A percentile compares a stretch with the other conserved stretches of the same genome.
Evolutionary conservation across 2,113 vertebrate genomes (phyloP).

Genomic region (Theristicus caerulescens): DNA sequence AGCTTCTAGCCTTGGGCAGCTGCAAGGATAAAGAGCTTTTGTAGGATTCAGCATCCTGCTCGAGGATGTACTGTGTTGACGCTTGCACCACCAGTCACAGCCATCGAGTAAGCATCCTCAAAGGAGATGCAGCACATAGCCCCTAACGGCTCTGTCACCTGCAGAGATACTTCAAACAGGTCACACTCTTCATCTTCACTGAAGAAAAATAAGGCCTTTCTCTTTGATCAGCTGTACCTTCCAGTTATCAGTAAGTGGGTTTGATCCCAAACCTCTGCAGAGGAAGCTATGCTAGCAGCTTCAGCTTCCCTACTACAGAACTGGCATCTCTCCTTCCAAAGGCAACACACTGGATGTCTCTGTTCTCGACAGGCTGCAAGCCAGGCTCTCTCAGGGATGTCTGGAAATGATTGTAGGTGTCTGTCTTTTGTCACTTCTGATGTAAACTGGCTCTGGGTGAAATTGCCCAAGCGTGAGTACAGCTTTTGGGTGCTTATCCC

Average conservation of each 20-base stretch:
- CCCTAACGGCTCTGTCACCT: background rate
- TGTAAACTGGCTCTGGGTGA: constrained; percentile 4
- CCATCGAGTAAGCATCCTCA: background rate
- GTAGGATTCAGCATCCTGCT: background rate
- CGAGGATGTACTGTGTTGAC: background rate
- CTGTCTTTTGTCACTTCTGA: constrained; percentile 22
- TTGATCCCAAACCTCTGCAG: background rate
- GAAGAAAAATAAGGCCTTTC: background rate
- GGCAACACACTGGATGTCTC: background rate
- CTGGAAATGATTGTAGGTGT: background rate
- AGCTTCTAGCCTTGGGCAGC: background rate
- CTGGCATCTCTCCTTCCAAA: background rate
- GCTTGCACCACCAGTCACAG: background rate
- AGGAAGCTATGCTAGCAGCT: background rate
- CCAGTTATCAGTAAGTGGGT: background rate
- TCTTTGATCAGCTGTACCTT: background rate
- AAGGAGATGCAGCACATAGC: background rate
- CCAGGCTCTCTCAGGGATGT: background rate
- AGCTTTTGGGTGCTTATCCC: background rate
- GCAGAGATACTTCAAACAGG: background rate
- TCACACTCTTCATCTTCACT: background rate
- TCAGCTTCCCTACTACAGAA: background rate
- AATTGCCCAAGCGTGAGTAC: background rate
- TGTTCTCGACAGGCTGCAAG: background rate
- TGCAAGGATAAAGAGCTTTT: background rate